Evolutionary conservation across 2,797 vertebrate species (phyloP), one percentile per base, ranked within the genome.

Genomic region (Gorsachius magnificus): DNA sequence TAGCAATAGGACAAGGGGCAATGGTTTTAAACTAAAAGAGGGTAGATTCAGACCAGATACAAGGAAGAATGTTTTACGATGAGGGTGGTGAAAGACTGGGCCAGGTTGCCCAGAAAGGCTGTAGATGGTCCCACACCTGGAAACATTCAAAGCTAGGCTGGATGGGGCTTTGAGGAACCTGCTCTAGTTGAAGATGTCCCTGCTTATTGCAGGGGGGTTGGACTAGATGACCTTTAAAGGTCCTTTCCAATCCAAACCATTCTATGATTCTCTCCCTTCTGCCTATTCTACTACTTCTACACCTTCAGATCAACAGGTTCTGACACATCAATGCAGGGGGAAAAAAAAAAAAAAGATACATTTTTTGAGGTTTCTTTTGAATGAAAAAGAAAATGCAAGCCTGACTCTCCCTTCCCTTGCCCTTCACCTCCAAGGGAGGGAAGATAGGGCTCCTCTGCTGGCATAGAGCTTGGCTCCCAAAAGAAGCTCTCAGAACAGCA

Each of bases 291-390:
- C 20, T 74, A 81, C 24, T 80, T 35, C 43, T 54, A 35, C 28
- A 74, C 11, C 13, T 77, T 77, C 51, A 58, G 13, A 58, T 80
- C 71, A 74, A 83, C 26, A 60, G 29, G 25, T 69, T 90, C 51
- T 80, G 46, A 64, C 4, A 31, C 51, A 70, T 10, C 1, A 12
- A 26, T 43, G 28, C 10, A 15, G 64, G 16, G 35, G 26, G 6
- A 31, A 0, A 12, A 21, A 4, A 21, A 46, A 46, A 46, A 46
- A 46, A 48, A 48, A 50, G 1, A 50, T 3, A 41, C 1, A 5
- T n/a, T 68, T 81, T 63, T 48, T 88, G 28, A 58, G 16, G n/a
- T 46, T 64, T 75, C 38, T 83, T 76, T 58, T 77, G n/a, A 64
- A 66, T 43, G 17, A 63, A 79, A 76, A 82, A 75, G 50, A 54